Percentiles rank a stretch among this genome's conserved stretches.
phyloP scores from a whole-genome alignment of 2,113 vertebrate genomes.

The Oceanodroma tethys region DNA sequence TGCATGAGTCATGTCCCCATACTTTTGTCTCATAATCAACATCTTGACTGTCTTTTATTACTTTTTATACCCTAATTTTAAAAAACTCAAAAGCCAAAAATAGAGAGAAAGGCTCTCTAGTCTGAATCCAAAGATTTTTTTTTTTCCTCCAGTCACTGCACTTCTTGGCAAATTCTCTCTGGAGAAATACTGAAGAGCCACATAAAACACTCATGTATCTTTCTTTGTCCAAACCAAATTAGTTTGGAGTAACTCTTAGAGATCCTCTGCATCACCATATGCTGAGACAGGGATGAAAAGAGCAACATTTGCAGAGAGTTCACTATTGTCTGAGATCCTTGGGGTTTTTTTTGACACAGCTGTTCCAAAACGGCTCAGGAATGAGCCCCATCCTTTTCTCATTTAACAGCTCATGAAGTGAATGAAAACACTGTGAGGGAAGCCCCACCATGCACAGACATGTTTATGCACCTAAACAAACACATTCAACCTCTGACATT shows the following conservation, averaged over 20 bases:
- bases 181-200: not conserved
- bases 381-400: not conserved
- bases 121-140: not conserved
- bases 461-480: slow-evolving; percentile 51
- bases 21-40: not conserved
- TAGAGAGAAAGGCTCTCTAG: not conserved
- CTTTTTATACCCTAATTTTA: not conserved
- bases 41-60: not conserved
- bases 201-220: not conserved
- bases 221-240: not conserved
- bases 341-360: not conserved
- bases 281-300: not conserved
- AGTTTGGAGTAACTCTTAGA: not conserved
- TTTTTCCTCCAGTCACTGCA: not conserved
- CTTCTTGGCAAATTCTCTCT: not conserved
- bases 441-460: not conserved
- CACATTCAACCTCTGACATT: slow-evolving; percentile 18
- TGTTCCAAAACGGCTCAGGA: slow-evolving; percentile 7
- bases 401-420: slow-evolving; percentile 2
- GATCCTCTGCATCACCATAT: not conserved
- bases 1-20: not conserved
- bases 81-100: not conserved
- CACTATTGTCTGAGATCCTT: not conserved
- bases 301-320: not conserved
- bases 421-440: not conserved